Conservation (phyloP, 2,113 vertebrate species). For the Phyllostomus discolor region DNA sequence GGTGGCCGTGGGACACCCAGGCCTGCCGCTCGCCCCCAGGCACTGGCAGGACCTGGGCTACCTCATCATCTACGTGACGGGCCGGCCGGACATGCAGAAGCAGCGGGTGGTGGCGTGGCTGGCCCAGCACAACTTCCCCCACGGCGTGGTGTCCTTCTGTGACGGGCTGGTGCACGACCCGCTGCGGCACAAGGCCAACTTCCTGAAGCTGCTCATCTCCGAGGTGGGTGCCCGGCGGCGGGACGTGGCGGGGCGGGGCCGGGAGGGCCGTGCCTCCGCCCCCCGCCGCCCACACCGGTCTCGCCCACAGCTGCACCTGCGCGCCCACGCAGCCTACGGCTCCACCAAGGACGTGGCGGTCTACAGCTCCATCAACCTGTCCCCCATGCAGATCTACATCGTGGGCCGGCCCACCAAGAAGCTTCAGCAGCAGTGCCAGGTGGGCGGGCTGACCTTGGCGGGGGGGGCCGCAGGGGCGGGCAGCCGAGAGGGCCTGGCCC, state of each 20-base stretch:
- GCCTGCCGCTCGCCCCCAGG: slow-evolving; percentile 71
- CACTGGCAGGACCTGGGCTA: slow-evolving; percentile 99
- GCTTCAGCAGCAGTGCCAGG: slow-evolving; percentile 97
- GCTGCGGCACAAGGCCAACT: slow-evolving; percentile 97
- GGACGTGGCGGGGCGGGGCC: fast-evolving
- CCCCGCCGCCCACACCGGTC: not conserved
- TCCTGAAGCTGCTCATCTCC: slow-evolving; percentile 91
- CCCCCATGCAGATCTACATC: slow-evolving; percentile 95
- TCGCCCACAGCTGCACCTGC: slow-evolving; percentile 89
- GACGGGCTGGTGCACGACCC: slow-evolving; percentile 98
- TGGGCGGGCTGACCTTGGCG: slow-evolving; percentile 52
- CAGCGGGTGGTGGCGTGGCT: slow-evolving; percentile 99
- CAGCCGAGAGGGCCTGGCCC: fast-evolving
- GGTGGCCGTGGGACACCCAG: not conserved
- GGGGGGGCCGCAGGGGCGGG: fast-evolving
- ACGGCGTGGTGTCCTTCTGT: slow-evolving; percentile 97
- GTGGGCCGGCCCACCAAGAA: slow-evolving; percentile 96
- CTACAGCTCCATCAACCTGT: slow-evolving; percentile 92
- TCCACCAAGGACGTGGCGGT: slow-evolving; percentile 98
- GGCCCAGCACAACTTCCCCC: slow-evolving; percentile 98
- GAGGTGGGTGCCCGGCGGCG: slow-evolving; percentile 51
- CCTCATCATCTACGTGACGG: slow-evolving; percentile 97
- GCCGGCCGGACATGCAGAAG: slow-evolving; percentile 99
- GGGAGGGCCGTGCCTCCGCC: not conserved
- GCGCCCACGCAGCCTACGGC: slow-evolving; percentile 93